Evolutionary conservation across 2,797 vertebrate species (phyloP).

Genomic region (Sarcophilus harrisii): DNA sequence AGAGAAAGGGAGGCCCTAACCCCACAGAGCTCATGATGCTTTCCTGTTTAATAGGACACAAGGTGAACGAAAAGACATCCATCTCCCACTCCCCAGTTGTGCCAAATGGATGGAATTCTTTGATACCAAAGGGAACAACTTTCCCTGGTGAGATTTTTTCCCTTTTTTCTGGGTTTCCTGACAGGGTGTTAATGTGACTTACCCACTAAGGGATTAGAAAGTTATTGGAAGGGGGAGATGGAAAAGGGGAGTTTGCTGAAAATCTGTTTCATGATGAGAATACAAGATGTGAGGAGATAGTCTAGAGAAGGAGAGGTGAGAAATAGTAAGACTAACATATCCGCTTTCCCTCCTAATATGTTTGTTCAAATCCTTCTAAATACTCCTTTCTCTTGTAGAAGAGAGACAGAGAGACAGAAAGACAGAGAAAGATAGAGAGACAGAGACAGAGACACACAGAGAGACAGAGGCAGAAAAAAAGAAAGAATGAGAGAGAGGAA

Average conservation of each 20-base stretch:
- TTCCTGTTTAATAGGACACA: background rate
- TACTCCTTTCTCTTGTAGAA: slow-evolving; percentile 24
- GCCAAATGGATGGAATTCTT: background rate
- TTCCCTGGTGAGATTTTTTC: background rate
- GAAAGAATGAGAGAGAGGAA: slow-evolving; percentile 32
- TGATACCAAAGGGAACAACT: background rate
- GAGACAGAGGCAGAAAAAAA: slow-evolving; percentile 47
- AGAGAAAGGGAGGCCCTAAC: slow-evolving; percentile 25
- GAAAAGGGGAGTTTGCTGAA: background rate
- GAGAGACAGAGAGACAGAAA: slow-evolving; percentile 5
- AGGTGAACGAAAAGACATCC: background rate
- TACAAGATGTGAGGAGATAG: slow-evolving; percentile 33
- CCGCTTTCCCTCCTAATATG: slow-evolving; percentile 62
- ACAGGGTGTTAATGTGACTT: background rate
- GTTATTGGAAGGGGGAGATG: background rate
- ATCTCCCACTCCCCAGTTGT: background rate
- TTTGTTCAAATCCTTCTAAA: slow-evolving; percentile 69
- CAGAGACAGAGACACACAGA: slow-evolving; percentile 14
- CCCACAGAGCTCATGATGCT: background rate
- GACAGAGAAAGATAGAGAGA: slow-evolving; percentile 24
- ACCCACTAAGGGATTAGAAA: background rate
- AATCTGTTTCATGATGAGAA: slow-evolving; percentile 36
- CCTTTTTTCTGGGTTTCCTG: background rate
- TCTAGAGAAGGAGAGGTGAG: slow-evolving; percentile 35
- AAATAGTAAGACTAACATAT: slow-evolving; percentile 71